Conservation (phyloP, 2,888 invertebrate genomes). For the Oxycera nigricornis region DNA sequence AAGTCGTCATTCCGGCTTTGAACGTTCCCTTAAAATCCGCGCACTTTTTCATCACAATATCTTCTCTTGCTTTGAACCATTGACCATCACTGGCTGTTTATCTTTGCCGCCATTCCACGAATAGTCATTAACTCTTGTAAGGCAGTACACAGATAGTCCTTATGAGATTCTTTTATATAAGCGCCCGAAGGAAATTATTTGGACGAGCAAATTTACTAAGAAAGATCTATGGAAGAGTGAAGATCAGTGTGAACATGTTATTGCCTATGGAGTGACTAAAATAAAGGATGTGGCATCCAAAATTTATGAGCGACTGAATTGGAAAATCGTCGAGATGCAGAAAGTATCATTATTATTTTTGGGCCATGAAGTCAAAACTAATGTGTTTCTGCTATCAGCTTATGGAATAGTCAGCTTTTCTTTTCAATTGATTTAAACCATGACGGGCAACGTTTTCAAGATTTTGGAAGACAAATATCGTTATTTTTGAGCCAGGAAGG, state of each 20-base stretch:
- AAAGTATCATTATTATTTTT: no score
- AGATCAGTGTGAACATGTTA: neutral
- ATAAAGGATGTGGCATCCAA: neutral
- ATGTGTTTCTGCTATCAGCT: no score
- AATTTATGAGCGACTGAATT: neutral
- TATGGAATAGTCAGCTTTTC: no score
- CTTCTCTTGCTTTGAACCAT: neutral
- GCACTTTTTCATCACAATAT: neutral
- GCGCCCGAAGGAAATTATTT: neutral
- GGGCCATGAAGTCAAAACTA: no score
- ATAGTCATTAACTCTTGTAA: neutral
- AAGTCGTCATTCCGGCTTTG: neutral
- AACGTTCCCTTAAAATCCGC: neutral
- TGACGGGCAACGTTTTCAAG: no score
- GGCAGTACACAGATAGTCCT: neutral
- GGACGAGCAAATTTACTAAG: neutral
- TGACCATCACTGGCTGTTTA: slow-evolving; percentile 13
- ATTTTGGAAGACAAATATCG: no score
- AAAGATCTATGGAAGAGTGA: neutral
- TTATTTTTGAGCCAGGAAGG: no score
- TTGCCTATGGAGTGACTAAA: neutral
- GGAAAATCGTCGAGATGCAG: neutral
- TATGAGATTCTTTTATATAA: neutral
- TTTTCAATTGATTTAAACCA: no score
- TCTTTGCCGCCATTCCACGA: slow-evolving; percentile 14